These are phyloP conservation scores for Pristionchus pacificus DNA, from an alignment of 1,140 invertebrate species.

Conservation along the genomic window DNA sequence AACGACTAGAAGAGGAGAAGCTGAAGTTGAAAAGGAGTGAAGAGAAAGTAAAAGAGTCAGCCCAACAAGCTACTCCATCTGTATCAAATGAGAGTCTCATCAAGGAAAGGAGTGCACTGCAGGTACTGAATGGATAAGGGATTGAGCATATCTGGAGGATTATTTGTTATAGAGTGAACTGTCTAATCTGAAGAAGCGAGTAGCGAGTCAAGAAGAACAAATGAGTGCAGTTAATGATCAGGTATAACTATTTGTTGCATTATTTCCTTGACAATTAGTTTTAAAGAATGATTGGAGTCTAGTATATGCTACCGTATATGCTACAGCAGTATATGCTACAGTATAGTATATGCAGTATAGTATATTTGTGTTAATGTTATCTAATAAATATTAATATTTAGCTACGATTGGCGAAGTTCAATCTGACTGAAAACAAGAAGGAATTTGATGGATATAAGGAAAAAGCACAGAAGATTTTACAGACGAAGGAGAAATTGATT, in stretches of 20 bases:
- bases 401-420: constrained; percentile 32
- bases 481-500: constrained; percentile 30
- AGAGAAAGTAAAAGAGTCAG: constrained; percentile 9
- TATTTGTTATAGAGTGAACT: background rate
- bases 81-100: background rate
- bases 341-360: no score
- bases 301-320: no score
- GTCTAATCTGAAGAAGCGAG: constrained; percentile 14
- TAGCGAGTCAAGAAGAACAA: constrained; percentile 19
- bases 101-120: background rate
- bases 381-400: background rate
- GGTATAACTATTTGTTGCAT: background rate
- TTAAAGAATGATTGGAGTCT: no score
- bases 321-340: no score
- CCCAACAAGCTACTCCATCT: constrained; percentile 13
- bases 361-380: no score
- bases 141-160: no score
- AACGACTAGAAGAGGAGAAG: constrained; percentile 28
- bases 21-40: constrained; percentile 20
- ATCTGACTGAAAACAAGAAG: constrained; percentile 30
- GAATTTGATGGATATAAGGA: constrained; percentile 34
- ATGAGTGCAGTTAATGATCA: constrained; percentile 26
- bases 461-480: constrained; percentile 32
- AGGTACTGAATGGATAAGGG: no score
- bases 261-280: background rate